Evolutionary conservation across 2,888 invertebrate genomes (phyloP), one percentile per base, ranked within the genome.

Genomic region (Plagodis dolabraria): DNA sequence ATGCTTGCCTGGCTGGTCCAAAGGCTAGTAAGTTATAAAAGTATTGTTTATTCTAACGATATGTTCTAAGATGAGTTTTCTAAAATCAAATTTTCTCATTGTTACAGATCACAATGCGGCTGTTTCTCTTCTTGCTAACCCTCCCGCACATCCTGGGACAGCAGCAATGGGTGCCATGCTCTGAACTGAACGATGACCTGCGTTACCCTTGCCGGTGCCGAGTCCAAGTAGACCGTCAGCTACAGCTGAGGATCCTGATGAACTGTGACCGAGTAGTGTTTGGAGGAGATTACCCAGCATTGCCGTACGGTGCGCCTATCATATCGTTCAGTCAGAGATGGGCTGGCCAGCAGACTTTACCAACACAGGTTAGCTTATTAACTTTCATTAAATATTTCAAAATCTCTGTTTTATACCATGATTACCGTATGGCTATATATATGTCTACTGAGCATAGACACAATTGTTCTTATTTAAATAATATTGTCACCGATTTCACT

Each of bases 261-360:
- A 95, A 98, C 84, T 98, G 98, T 82, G 97, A 98, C 89, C 89
- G 94, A 7, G 95, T 97, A 33, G 96, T 97, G 35, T 97, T 98
- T 76, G 93, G 95, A 34, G 95, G 95, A 6, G 97, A 98, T 79
- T 95, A 96, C 68, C 95, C 97, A 0, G 92, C 95, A 8, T 85
- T 96, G 69, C 96, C 98, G 0, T 95, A 95, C 76, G 96, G 96
- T 47, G 96, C 96, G 33, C 97, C 97, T 4, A 95, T 98, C 62
- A 95, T 96, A 51, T 94, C 96, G 7, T 97, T 96, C 85, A 95
- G 95, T 59, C 98, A 98, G 82, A 93, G 95, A 68, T 94, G 95
- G 87, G 95, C 96, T 65, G 97, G 97, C 0, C 96, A 96, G 74
- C 97, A 97, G 82, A 94, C 95, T 56, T 87, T 98, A 65, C 97